phyloP scores from a whole-genome alignment of 2,113 vertebrate genomes.

The Clupea harengus region DNA sequence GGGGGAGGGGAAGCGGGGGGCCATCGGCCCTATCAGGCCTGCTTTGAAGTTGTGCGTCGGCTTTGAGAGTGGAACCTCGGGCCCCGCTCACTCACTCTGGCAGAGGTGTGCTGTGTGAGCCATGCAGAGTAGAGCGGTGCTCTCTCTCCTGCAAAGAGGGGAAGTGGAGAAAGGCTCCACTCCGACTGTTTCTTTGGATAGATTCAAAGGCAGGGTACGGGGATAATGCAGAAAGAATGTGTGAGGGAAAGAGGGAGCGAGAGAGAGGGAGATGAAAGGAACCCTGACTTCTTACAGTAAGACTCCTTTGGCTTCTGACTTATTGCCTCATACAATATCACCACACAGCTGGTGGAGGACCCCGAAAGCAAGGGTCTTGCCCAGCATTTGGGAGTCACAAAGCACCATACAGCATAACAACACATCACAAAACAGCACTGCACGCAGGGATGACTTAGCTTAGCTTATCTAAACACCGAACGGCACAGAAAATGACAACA shows the following conservation, averaged over 20 bases:
- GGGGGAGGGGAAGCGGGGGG: background rate
- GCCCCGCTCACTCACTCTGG: background rate
- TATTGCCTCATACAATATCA: background rate
- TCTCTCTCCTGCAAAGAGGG: background rate
- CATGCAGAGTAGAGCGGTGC: background rate
- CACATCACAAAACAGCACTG: background rate
- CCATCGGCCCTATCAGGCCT: background rate
- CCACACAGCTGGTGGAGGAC: background rate
- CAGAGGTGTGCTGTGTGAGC: background rate
- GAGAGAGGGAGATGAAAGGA: constrained; percentile 35
- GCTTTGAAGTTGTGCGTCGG: background rate
- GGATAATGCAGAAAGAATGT: background rate
- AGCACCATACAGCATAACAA: background rate
- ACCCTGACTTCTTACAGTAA: background rate
- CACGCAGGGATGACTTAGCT: background rate
- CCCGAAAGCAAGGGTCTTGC: background rate
- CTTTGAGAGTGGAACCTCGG: background rate
- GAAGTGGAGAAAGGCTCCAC: background rate
- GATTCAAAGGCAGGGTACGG: background rate
- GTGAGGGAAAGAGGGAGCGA: background rate
- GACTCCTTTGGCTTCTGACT: background rate
- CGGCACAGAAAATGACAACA: background rate
- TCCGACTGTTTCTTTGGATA: background rate
- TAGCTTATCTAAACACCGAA: background rate
- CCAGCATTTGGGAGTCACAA: background rate